Evolutionary conservation across 2,797 vertebrate species (phyloP).

Genomic region (Sarcophilus harrisii): DNA sequence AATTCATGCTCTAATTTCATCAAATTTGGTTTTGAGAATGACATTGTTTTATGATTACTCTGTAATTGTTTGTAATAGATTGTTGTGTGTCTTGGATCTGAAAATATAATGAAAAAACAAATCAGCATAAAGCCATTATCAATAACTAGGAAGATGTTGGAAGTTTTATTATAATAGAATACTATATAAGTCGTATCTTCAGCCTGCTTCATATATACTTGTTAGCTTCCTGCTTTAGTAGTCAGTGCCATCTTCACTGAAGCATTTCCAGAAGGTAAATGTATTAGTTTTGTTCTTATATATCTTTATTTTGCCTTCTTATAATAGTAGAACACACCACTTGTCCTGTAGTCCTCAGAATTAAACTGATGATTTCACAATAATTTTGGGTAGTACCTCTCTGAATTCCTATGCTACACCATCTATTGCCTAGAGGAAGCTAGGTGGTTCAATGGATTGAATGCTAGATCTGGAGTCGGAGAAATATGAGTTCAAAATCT

Average conservation of each 20-base stretch:
- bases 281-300: not conserved
- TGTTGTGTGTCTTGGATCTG: not conserved
- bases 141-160: not conserved
- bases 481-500: not conserved
- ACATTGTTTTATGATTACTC: not conserved
- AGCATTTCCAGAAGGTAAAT: not conserved
- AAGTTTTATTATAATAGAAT: not conserved
- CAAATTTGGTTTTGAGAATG: not conserved
- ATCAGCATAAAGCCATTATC: not conserved
- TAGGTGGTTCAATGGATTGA: not conserved
- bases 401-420: not conserved
- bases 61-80: not conserved
- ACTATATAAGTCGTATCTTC: not conserved
- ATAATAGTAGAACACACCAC: not conserved
- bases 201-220: not conserved
- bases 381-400: not conserved
- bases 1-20: not conserved
- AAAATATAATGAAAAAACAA: not conserved
- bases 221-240: not conserved
- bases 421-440: not conserved
- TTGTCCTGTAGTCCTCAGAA: not conserved
- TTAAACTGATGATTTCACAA: not conserved
- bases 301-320: not conserved
- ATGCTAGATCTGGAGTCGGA: not conserved
- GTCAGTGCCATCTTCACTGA: not conserved